A percentile compares a stretch with the other conserved stretches of the same genome.
Conservation (phyloP, 2,888 invertebrate species). For the Yponomeuta malinellus region DNA sequence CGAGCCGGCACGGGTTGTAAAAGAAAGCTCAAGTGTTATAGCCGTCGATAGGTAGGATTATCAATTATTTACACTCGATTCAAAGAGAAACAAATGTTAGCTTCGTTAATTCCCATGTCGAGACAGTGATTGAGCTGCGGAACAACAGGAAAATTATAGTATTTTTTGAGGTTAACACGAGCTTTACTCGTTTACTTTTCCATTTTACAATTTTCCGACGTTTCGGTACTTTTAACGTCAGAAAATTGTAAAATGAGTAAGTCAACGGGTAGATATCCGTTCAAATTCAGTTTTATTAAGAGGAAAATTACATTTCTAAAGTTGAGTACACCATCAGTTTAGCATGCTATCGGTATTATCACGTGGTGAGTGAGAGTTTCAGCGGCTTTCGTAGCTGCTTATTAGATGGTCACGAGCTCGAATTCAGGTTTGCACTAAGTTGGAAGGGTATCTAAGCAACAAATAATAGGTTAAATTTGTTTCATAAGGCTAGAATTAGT, state of each 20-base stretch:
- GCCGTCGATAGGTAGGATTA: conserved; percentile 7
- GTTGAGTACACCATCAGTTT: neutral
- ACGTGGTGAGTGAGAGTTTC: neutral
- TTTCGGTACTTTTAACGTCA: no score
- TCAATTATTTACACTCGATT: conserved; percentile 16
- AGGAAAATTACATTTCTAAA: neutral
- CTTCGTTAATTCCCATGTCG: conserved; percentile 9
- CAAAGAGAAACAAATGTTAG: conserved; percentile 12
- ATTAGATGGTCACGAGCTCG: neutral
- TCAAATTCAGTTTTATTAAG: neutral
- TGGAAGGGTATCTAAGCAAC: neutral
- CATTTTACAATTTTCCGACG: no score
- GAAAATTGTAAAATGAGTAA: no score
- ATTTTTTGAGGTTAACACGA: no score
- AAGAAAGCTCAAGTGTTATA: conserved; percentile 15
- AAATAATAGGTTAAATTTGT: no score
- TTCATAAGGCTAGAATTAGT: no score
- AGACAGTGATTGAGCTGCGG: neutral
- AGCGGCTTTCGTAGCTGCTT: neutral
- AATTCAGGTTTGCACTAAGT: conserved; percentile 18
- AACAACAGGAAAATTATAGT: neutral
- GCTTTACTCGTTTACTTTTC: no score
- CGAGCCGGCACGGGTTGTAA: neutral
- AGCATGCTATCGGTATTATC: neutral
- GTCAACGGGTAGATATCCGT: no score